Evolutionary conservation across 2,797 vertebrate genomes (phyloP).

Genomic region (Ambastaia sidthimunki): DNA sequence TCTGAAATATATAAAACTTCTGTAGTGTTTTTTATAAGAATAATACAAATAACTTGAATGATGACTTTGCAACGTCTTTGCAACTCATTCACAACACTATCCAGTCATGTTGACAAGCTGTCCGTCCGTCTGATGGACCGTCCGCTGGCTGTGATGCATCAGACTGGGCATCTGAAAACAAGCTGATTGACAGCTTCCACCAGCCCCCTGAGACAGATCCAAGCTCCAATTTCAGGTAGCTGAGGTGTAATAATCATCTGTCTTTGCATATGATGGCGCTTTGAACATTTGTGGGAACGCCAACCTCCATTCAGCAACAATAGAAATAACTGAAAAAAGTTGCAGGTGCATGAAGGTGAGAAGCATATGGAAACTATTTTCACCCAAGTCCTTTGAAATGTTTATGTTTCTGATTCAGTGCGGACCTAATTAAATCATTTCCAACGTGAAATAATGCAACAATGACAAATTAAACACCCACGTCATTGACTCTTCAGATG

Average conservation of each 20-base stretch:
- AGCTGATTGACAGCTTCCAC: slow-evolving; percentile 48
- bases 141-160: slow-evolving; percentile 47
- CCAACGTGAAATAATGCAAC: not conserved
- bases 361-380: not conserved
- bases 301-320: not conserved
- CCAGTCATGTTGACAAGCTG: slow-evolving; percentile 43
- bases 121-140: slow-evolving; percentile 33
- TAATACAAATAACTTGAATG: slow-evolving; percentile 4
- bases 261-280: slow-evolving; percentile 12
- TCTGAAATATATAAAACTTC: not conserved
- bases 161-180: slow-evolving; percentile 42
- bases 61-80: slow-evolving; percentile 52
- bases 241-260: slow-evolving; percentile 37
- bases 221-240: slow-evolving; percentile 42
- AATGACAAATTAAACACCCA: not conserved
- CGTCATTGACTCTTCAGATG: not conserved
- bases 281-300: slow-evolving; percentile 7
- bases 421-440: not conserved
- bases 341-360: not conserved
- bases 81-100: slow-evolving; percentile 27
- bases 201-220: slow-evolving; percentile 25
- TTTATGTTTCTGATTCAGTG: not conserved
- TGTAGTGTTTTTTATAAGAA: not conserved
- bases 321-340: not conserved
- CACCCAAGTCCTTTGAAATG: not conserved